Evolutionary conservation across 1,140 invertebrate genomes (phyloP).

Genomic region (Chironomus striatipennis): DNA sequence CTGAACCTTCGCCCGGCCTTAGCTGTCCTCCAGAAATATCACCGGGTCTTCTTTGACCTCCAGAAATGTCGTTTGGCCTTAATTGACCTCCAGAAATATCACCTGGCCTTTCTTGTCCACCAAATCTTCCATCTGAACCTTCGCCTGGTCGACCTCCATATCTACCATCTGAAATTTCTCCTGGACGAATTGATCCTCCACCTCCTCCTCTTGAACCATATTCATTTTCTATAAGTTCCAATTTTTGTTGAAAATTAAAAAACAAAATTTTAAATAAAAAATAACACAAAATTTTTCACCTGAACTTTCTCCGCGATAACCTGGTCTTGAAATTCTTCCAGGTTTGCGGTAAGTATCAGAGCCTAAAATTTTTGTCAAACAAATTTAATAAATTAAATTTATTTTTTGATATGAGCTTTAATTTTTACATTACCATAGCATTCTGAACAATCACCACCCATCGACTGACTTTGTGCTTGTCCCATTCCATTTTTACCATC

Average conservation of each 20-base stretch:
- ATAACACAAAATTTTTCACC: background rate
- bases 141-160: constrained; percentile 25
- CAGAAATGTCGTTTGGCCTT: constrained; percentile 1
- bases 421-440: constrained; percentile 30
- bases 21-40: constrained; percentile 25
- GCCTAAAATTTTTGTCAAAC: background rate
- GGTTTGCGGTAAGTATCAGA: background rate
- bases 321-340: background rate
- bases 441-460: constrained; percentile 46
- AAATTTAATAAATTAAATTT: background rate
- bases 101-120: background rate
- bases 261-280: too few relatives aligned
- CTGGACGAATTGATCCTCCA: too few relatives aligned
- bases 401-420: background rate
- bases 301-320: constrained; percentile 4
- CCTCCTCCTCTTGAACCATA: too few relatives aligned
- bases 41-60: too few relatives aligned
- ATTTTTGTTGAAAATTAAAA: too few relatives aligned
- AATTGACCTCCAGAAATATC: background rate
- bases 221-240: too few relatives aligned
- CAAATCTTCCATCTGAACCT: background rate
- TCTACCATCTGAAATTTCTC: background rate
- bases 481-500: constrained; percentile 67
- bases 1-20: constrained; percentile 25
- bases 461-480: constrained; percentile 66